Evolutionary conservation across 1,140 invertebrate species (phyloP), one percentile per base, ranked within the genome.

Genomic region (Homarus americanus): DNA sequence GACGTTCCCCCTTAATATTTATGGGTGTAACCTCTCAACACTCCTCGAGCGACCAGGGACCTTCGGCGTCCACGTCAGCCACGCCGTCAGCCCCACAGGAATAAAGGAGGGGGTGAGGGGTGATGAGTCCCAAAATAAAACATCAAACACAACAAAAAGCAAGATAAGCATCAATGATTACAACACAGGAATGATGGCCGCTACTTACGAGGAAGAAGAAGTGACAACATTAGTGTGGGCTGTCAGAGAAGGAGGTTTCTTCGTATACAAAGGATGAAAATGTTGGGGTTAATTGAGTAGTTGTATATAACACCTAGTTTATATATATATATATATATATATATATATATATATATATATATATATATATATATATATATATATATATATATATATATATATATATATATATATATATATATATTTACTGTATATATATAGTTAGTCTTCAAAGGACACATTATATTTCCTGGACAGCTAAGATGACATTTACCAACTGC

Each of bases 31-130:
- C 82, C 91, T 90, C 91, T 90, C 91, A 92, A 92, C 91, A 90
- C 91, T 92, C 87, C 85, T 40, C 34, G 58, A 73, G 78, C 76
- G 86, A 88, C 85, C 76, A 79, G 86, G 80, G 63, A 80, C 91
- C 91, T 83, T 82, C 87, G 36, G 73, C 53, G 63, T 40, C 87
- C 49, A 94, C 96, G 95, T 95, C 94, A 95, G 94, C 93, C 94
- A 95, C 93, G 93, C 95, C 95, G 96, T 95, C 93, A n/a, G 79
- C 69, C 20, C 69, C 24, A 9, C 28, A 20, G n/a, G 28, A 73
- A 73, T 32, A 15, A 73, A n/a, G n/a, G 44, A 24, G 76, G 28
- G n/a, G 32, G 84, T 17, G 7, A 63, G 58, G 5, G 58, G 15
- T 0, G 20, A 17, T 63, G 20, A 63, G 4, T 20, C 44, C 44